Base-by-base conservation (phyloP, 2,797 vertebrate species). In the Anabas testudineus region DNA sequence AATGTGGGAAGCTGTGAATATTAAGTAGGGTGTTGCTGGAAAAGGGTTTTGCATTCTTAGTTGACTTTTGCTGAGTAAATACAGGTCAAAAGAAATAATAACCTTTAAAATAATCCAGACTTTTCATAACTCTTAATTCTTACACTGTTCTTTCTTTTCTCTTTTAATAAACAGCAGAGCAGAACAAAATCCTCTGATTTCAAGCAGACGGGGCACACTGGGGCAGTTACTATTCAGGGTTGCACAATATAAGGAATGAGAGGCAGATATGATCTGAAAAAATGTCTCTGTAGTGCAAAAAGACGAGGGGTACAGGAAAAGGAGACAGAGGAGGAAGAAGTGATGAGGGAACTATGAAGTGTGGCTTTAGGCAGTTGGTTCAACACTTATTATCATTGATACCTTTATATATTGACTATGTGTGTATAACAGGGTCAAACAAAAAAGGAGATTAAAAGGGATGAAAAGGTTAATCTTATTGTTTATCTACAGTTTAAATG, bases 81-180 rank as follows among this genome's bases (percentile, higher is more conserved):
- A 70, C 47, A 80, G 45, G 58, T 74, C 76, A 58, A 72, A 82
- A 63, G 14, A 14, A 71, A 54, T 42, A 83, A 78, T 78, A 7
- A 7, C 34, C 3, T 36, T 13, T 36, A 30, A 28, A 5, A 30
- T 28, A 54, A 34, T 34, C 4, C 43, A 19, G 61, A 80, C 78
- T 69, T 76, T 3, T 71, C 54, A 77, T 79, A 71, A 78, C 21
- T 54, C 68, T 60, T 71, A 54, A 74, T 81, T 84, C 63, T 54
- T 45, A 39, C 24, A 64, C 21, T 18, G 21, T 59, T 32, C 18
- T 47, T 74, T 9, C 30, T 55, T 19, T 26, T 47, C 22, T 69
- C 64, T 80, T 81, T 80, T 87, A 87, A 87, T 86, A 82, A 88
- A 87, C 74, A 64, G 7, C 24, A 66, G 58, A 76, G 47, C 49